phyloP scores from a whole-genome alignment of 1,140 invertebrate genomes.

The Drosophila mayri region DNA sequence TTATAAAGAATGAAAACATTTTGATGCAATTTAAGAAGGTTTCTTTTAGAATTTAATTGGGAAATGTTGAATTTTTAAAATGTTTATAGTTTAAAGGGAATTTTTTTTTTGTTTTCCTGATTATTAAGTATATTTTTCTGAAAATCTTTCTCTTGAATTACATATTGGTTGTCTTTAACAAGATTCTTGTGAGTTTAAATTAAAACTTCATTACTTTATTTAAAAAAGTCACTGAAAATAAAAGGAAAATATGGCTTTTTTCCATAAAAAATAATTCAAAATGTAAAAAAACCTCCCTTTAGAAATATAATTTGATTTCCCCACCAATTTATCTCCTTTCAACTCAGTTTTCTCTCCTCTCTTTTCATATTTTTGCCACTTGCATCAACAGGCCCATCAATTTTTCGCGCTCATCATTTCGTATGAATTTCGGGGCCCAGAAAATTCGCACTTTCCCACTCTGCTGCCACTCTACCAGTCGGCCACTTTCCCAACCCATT shows the following conservation, averaged over 20 bases:
- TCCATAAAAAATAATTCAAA: background rate
- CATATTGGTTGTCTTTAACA: background rate
- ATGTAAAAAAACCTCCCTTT: background rate
- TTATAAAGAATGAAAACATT: too few relatives aligned
- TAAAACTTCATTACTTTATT: too few relatives aligned
- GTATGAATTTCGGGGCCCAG: constrained; percentile 10
- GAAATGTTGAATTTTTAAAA: background rate
- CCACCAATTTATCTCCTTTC: constrained; percentile 16
- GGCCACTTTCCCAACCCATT: constrained; percentile 2
- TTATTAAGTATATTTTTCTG: background rate
- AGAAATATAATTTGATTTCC: background rate
- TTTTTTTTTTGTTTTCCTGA: background rate
- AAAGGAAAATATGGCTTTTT: too few relatives aligned
- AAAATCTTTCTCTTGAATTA: too few relatives aligned
- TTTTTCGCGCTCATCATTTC: constrained; percentile 36
- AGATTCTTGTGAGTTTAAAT: background rate
- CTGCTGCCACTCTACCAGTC: background rate
- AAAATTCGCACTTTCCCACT: constrained; percentile 6
- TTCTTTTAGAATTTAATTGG: background rate
- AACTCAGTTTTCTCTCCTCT: constrained; percentile 10
- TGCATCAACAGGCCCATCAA: constrained; percentile 46
- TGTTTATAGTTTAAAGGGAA: background rate
- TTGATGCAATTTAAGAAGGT: background rate
- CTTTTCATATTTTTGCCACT: constrained; percentile 19
- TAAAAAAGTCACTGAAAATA: too few relatives aligned